Base-by-base conservation (phyloP, 2,113 vertebrate genomes). In the Podarcis muralis region DNA sequence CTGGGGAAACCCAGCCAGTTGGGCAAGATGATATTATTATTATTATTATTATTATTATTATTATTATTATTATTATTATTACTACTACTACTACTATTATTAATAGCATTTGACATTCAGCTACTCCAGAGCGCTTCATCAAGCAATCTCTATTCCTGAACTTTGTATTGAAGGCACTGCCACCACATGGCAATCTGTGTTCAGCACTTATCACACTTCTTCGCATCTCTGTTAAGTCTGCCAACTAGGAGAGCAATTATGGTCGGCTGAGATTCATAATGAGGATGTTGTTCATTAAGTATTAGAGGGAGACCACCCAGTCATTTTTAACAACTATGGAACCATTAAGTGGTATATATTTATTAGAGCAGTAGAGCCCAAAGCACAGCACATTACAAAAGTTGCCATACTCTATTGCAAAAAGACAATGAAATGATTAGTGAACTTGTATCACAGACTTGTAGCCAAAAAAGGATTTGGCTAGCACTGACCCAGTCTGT, bases 321-420 rank as follows among this genome's bases (percentile, higher is more conserved):
- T 66, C 77, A 87, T 81, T 85, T 84, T 81, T 78, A 89, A 78
- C 90, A 88, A 91, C 11, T n/a, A 91, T 13, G 92, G 80, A 91
- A 74, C 86, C 75, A 85, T 91, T 95, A 83, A 80, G 80, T 77
- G 74, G 87, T 87, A 92, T 94, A 90, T 92, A 90, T 89, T 92
- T 89, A 78, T 93, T 91, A 92, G 81, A 83, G 57, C 0, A 68
- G 75, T 83, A 87, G 37, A 0, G 0, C 76, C 80, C 83, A 12
- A 87, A 93, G 91, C 72, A 77, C 77, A 1, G 2, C 32, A 37
- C 53, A 32, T 53, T 57, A 72, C 43, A 6, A 57, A 65, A 13
- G 18, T 4, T 23, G 16, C 12, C 57, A 7, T 32, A 30, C 13
- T 43, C 81, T 18, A 48, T 40, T 83, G 37, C 48, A 62, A 83